These are phyloP conservation scores for Ctenicera cuprea DNA, from an alignment of 2,888 invertebrate genomes.

Conservation along the genomic window DNA sequence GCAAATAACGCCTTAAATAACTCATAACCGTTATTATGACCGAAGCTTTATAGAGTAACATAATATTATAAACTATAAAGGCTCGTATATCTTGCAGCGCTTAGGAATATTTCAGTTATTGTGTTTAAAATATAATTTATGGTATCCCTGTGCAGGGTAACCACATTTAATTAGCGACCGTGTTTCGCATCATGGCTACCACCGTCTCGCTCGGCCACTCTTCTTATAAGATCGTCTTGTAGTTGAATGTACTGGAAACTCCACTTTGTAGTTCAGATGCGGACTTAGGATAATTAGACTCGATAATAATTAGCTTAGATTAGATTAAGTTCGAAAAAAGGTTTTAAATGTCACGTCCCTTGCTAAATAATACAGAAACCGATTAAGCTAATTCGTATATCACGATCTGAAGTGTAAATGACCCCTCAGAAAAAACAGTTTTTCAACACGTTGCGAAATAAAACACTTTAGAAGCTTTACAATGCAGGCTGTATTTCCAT, in stretches of 20 bases:
- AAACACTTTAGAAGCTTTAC: constrained; percentile 14
- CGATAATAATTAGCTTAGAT: background rate
- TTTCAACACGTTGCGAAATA: constrained; percentile 21
- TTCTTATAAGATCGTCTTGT: constrained; percentile 30
- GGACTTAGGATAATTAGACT: background rate
- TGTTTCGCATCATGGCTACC: constrained; percentile 51
- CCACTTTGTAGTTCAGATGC: background rate
- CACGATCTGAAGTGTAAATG: constrained; percentile 39
- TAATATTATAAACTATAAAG: constrained; percentile 46
- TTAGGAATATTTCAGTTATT: constrained; percentile 60
- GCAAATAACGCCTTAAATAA: constrained; percentile 22
- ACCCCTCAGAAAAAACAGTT: too few relatives aligned
- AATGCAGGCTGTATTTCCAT: constrained; percentile 39
- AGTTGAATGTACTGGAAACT: constrained; percentile 10
- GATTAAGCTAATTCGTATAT: constrained; percentile 14
- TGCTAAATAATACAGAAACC: background rate
- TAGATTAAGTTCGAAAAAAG: background rate
- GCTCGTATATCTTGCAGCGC: constrained; percentile 56
- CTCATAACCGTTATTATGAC: constrained; percentile 25
- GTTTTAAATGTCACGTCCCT: too few relatives aligned
- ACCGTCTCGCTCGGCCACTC: constrained; percentile 44
- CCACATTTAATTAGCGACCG: constrained; percentile 58
- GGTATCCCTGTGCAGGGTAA: constrained; percentile 50
- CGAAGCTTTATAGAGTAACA: constrained; percentile 24
- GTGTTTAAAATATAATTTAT: constrained; percentile 60